phyloP scores from a whole-genome alignment of 2,113 vertebrate species.

The Cyrtonyx montezumae region DNA sequence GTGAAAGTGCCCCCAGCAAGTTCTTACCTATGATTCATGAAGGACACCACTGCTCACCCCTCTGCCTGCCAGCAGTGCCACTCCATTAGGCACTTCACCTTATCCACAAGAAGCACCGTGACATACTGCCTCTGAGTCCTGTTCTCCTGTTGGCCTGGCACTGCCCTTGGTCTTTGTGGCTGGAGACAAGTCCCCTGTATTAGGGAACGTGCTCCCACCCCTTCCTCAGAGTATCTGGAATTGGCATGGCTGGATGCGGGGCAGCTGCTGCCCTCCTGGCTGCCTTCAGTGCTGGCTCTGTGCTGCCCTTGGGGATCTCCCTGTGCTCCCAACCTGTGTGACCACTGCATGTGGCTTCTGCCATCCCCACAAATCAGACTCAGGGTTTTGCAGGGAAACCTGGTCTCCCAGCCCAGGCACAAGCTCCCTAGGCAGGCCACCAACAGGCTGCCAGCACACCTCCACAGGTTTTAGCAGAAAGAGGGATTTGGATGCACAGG shows the following conservation, averaged over 20 bases:
- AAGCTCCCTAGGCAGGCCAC: background rate
- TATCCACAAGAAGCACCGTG: background rate
- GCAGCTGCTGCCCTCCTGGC: background rate
- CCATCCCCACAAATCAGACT: background rate
- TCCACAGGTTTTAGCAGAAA: background rate
- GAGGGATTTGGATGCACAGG: background rate
- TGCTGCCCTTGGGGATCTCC: conserved; percentile 44
- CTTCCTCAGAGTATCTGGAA: background rate
- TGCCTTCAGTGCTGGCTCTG: background rate
- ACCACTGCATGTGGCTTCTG: background rate
- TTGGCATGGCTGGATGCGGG: background rate
- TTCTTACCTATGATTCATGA: background rate
- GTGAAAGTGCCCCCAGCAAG: background rate
- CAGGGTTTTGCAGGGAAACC: background rate
- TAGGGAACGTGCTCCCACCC: background rate
- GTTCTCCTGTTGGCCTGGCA: background rate
- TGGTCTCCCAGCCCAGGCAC: background rate
- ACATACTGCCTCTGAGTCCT: background rate
- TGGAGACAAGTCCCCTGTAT: background rate
- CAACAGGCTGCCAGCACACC: background rate
- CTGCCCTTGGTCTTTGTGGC: background rate
- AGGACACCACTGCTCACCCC: background rate
- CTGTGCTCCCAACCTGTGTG: background rate
- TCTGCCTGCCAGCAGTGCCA: background rate
- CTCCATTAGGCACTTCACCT: background rate